phyloP scores from a whole-genome alignment of 2,797 vertebrate genomes.

The Vultur gryphus region DNA sequence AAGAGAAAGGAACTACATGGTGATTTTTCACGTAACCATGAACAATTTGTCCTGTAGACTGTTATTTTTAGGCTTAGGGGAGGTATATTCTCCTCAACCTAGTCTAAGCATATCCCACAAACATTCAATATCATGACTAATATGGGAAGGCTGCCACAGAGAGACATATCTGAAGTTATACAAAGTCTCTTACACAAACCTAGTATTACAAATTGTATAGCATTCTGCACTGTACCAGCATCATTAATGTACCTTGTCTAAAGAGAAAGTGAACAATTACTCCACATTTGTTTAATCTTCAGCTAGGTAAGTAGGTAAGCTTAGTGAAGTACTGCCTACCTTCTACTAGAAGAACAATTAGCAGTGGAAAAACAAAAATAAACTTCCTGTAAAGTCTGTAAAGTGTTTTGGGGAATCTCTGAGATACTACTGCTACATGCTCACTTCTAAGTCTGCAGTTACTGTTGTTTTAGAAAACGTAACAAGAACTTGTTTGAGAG shows the following conservation, averaged over 20 bases:
- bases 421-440: neutral
- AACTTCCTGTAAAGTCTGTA: neutral
- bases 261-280: neutral
- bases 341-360: neutral
- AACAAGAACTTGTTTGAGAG: neutral
- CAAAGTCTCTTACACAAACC: neutral
- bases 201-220: neutral
- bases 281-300: neutral
- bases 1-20: neutral
- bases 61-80: neutral
- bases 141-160: neutral
- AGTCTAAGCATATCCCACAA: neutral
- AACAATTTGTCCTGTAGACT: neutral
- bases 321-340: neutral
- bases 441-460: neutral
- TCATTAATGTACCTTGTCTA: neutral
- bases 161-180: neutral
- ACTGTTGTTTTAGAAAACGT: neutral
- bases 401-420: neutral
- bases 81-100: neutral
- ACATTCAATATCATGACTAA: neutral
- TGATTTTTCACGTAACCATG: neutral
- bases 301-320: neutral
- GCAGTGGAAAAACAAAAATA: neutral
- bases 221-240: neutral